A percentile compares a stretch with the other conserved stretches of the same genome.
These are phyloP conservation scores for Rhinichthys klamathensis DNA, from an alignment of 2,113 vertebrate genomes.

Conservation along the genomic window DNA sequence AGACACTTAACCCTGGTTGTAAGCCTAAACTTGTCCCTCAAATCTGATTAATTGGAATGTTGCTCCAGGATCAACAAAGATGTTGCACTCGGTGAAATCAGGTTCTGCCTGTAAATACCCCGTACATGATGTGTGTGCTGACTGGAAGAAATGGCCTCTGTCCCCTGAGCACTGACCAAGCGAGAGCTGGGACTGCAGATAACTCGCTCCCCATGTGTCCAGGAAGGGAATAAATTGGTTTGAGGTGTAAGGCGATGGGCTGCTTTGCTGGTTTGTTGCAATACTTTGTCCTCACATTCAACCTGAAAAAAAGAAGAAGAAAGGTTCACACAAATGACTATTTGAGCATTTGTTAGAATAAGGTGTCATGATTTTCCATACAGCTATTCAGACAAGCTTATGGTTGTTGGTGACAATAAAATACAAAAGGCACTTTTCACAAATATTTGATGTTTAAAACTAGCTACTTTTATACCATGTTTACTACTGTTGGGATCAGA, in stretches of 20 bases:
- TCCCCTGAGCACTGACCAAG: background rate
- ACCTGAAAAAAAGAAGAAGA: constrained; percentile 60
- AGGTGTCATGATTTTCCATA: background rate
- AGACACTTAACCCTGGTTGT: no score
- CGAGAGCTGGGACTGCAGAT: constrained; percentile 55
- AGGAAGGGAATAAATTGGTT: constrained; percentile 65
- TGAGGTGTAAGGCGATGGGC: constrained; percentile 52
- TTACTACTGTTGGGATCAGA: no score
- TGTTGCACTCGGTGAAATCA: no score
- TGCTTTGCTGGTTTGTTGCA: constrained; percentile 54
- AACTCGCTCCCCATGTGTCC: constrained; percentile 55
- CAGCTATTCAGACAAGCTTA: background rate
- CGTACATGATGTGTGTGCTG: constrained; percentile 73
- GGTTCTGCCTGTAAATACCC: background rate
- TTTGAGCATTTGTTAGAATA: background rate
- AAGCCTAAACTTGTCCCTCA: no score
- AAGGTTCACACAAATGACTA: background rate
- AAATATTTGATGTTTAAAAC: no score
- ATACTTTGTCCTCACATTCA: constrained; percentile 66
- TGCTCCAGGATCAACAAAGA: no score
- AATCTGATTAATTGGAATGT: no score
- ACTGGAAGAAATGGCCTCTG: constrained; percentile 17
- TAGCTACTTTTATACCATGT: no score
- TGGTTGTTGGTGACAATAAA: background rate
- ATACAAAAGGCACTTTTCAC: background rate